phyloP scores from a whole-genome alignment of 2,888 invertebrate genomes.

The Drosophila cognata region DNA sequence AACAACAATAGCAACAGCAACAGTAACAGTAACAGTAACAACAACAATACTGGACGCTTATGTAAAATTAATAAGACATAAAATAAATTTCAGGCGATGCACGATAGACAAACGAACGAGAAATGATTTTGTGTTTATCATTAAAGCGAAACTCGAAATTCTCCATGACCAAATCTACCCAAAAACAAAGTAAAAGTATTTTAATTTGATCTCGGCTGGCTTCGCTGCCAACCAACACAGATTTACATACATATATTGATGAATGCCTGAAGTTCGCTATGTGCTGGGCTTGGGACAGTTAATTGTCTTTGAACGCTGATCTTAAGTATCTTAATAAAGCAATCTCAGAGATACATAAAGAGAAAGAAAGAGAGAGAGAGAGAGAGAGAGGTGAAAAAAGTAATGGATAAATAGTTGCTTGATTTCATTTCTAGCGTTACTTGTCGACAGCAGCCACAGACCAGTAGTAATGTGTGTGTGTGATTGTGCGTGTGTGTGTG shows the following conservation, averaged over 20 bases:
- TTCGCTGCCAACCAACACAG: slow-evolving; percentile 1
- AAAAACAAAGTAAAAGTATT: slow-evolving; percentile 54
- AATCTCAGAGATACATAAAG: background rate
- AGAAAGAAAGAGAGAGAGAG: background rate
- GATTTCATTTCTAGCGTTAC: slow-evolving; percentile 19
- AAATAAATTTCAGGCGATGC: slow-evolving; percentile 57
- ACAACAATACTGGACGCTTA: slow-evolving; percentile 35
- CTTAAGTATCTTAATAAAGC: slow-evolving; percentile 3
- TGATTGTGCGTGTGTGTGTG: background rate
- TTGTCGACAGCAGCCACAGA: slow-evolving; percentile 13
- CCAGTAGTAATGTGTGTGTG: background rate
- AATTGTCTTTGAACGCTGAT: slow-evolving; percentile 7
- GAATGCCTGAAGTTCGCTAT: slow-evolving; percentile 2
- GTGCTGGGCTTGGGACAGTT: slow-evolving; percentile 9
- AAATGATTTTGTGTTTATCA: slow-evolving; percentile 48
- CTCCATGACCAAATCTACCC: slow-evolving; percentile 9
- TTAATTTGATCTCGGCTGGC: background rate
- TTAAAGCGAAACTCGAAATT: slow-evolving; percentile 57
- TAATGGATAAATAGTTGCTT: slow-evolving; percentile 9
- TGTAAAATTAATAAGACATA: slow-evolving; percentile 67
- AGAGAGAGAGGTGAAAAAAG: slow-evolving; percentile 7
- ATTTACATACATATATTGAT: slow-evolving; percentile 11
- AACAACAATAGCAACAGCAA: slow-evolving; percentile 1
- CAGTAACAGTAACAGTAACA: background rate
- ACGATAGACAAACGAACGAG: slow-evolving; percentile 54